Percentiles rank a stretch among this genome's conserved stretches.
Evolutionary conservation across 2,797 vertebrate genomes (phyloP).

Genomic region (Arrhamphus sclerolepis): DNA sequence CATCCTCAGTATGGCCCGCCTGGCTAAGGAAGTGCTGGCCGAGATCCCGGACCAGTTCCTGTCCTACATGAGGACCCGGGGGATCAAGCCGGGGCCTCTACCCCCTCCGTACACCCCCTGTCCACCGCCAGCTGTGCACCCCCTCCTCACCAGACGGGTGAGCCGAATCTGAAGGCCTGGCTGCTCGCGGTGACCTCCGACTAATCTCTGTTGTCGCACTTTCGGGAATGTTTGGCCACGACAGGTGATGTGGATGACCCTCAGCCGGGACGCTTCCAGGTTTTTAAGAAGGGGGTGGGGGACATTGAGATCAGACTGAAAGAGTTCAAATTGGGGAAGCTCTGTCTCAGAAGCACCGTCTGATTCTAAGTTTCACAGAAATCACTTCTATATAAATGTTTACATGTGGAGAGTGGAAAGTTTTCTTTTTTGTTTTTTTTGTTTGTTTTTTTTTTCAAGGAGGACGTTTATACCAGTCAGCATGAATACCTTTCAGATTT

Average conservation of each 20-base stretch:
- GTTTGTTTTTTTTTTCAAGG: constrained; percentile 59
- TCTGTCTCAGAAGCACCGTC: constrained; percentile 23
- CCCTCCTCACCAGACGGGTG: constrained; percentile 82
- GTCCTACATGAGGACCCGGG: constrained; percentile 94
- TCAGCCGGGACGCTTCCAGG: constrained; percentile 1
- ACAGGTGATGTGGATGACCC: constrained; percentile 12
- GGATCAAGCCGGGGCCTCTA: constrained; percentile 92
- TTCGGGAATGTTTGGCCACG: constrained; percentile 24
- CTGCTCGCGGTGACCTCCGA: constrained; percentile 25
- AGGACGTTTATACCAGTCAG: constrained; percentile 63
- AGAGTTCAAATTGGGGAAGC: constrained; percentile 19
- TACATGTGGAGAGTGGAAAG: constrained; percentile 54
- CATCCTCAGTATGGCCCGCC: constrained; percentile 94
- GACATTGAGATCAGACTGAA: constrained; percentile 16
- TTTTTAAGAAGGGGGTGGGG: constrained; percentile 3
- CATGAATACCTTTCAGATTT: constrained; percentile 61
- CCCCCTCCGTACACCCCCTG: constrained; percentile 87
- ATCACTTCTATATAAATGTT: constrained; percentile 65
- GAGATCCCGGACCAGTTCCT: constrained; percentile 98
- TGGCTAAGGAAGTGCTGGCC: constrained; percentile 95
- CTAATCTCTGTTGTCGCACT: constrained; percentile 45
- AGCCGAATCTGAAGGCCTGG: constrained; percentile 89
- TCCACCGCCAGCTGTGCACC: constrained; percentile 68
- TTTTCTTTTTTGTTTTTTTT: too few relatives aligned
- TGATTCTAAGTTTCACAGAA: constrained; percentile 47